These are phyloP conservation scores for Phoebastria nigripes DNA, from an alignment of 2,797 vertebrate species.

Conservation along the genomic window DNA sequence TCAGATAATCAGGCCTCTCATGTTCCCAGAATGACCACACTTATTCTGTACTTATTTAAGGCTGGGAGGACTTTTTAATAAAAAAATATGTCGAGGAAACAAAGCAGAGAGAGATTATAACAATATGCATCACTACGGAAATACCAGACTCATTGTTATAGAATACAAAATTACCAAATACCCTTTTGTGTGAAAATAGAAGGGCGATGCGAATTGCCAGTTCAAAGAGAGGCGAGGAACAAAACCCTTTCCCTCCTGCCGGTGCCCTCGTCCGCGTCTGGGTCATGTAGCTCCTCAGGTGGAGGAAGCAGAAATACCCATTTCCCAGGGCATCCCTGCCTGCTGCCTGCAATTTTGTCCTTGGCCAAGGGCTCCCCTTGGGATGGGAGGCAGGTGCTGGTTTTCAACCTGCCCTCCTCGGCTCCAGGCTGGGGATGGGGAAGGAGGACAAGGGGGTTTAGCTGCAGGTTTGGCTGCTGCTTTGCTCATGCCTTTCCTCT, in stretches of 20 bases:
- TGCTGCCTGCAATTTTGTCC: not conserved
- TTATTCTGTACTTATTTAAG: constrained; percentile 61
- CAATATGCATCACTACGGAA: constrained; percentile 34
- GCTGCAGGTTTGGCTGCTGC: not conserved
- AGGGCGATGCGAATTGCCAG: not conserved
- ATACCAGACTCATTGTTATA: constrained; percentile 25
- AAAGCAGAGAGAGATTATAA: constrained; percentile 51
- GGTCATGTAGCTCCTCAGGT: not conserved
- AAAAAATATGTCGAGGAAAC: constrained; percentile 64
- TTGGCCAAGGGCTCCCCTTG: not conserved
- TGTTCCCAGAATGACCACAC: constrained; percentile 53
- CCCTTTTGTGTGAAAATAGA: constrained; percentile 37
- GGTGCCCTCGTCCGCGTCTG: fast-evolving
- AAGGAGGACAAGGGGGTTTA: not conserved
- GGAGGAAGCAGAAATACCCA: not conserved
- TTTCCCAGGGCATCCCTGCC: not conserved
- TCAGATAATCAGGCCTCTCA: constrained; percentile 64
- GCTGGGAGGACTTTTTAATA: constrained; percentile 62
- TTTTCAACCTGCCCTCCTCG: not conserved
- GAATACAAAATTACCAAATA: not conserved
- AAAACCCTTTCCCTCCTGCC: not conserved
- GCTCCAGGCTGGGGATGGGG: not conserved
- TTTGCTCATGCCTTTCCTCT: not conserved
- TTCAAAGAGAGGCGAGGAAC: not conserved
- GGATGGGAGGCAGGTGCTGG: not conserved